Evolutionary conservation across 2,797 vertebrate species (phyloP), one percentile per base, ranked within the genome.

Genomic region (Catostomus latipinnis): DNA sequence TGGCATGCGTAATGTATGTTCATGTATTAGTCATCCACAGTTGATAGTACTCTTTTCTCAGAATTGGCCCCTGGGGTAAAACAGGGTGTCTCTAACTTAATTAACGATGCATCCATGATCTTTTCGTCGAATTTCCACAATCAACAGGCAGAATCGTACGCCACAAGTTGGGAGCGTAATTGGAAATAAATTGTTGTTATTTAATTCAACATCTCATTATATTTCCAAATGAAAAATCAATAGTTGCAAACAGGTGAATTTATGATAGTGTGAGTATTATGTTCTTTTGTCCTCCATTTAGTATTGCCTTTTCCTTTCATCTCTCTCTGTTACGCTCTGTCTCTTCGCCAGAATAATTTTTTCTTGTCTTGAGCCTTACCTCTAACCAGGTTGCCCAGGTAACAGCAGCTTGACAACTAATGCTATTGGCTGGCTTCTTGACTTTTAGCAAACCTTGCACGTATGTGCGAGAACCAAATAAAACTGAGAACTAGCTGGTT

Each of bases 381-480:
- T 94, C 85, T 65, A 86, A 84, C 88, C 89, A 86, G 70, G 93
- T 95, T 94, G 90, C 92, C 93, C 89, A 91, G 93, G 93, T 92
- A 94, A 94, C 94, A 82, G 90, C 81, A 88, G 89, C 91, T 91
- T 89, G 90, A 93, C 91, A 90, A 91, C 92, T 84, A 91, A 92
- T 93, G 92, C 91, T 92, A 92, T 90, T 86, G 89, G 83, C 90
- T 90, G 84, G 83, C 82, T 90, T 88, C 84, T 87, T 88, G 87
- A 86, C 87, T 88, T 89, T 88, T 84, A 80, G 85, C 71, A 16
- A 75, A 61, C 54, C 46, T 67, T 48, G 6, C 68, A 82, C 80
- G 68, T 78, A 45, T 83, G 63, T 81, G 77, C 70, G 70, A 70
- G 12, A 65, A 49, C 43, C 8, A 58, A 34, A 43, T 50, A 60